These are phyloP conservation scores for Lepilemur ruficaudatus DNA, from an alignment of 2,797 vertebrate species.

Conservation along the genomic window DNA sequence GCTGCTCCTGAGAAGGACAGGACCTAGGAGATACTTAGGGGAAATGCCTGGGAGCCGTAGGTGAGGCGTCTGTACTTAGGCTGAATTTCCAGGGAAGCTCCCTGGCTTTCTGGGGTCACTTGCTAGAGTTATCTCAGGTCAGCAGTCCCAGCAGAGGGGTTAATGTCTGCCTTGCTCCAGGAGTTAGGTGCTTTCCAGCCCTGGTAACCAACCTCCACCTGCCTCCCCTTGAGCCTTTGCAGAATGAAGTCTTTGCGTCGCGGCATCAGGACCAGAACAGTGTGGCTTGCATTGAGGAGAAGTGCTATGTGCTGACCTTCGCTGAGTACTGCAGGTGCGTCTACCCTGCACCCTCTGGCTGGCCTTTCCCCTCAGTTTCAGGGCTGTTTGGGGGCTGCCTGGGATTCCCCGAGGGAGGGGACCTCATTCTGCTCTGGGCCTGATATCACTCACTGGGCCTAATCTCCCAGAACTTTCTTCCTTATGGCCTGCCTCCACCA, in stretches of 20 bases:
- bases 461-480: neutral
- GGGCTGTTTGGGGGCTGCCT: neutral
- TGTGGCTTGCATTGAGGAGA: conserved; percentile 99
- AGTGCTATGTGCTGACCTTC: conserved; percentile 98
- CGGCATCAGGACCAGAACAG: conserved; percentile 99
- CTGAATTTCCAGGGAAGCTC: neutral
- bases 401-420: neutral
- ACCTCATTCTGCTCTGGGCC: neutral
- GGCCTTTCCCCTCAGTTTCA: neutral
- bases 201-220: neutral
- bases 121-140: neutral
- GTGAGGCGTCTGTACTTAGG: neutral
- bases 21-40: neutral
- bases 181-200: neutral
- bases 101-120: neutral
- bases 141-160: neutral
- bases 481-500: neutral
- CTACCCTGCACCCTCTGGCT: neutral
- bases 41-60: neutral
- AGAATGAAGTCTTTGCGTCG: conserved; percentile 99
- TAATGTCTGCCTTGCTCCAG: neutral
- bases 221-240: conserved; percentile 63
- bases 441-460: neutral
- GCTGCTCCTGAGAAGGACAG: neutral
- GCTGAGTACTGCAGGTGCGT: conserved; percentile 99